A percentile compares a stretch with the other conserved stretches of the same genome.
Evolutionary conservation across 2,888 invertebrate species (phyloP).

Genomic region (Eupithecia inturbata): DNA sequence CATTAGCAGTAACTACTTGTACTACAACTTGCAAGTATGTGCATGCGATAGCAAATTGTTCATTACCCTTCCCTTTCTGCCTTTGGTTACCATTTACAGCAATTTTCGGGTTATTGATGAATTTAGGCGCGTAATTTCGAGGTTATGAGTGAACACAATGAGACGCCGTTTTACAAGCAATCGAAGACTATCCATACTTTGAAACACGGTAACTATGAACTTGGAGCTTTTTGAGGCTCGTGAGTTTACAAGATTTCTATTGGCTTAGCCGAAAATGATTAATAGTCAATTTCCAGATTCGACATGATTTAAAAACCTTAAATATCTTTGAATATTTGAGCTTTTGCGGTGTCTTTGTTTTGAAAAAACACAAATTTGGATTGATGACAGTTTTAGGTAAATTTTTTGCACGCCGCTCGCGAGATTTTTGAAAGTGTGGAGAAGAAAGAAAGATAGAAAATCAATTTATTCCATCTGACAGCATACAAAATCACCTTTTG

Average conservation of each 20-base stretch:
- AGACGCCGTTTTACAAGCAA: slow-evolving; percentile 40
- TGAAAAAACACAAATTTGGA: neutral
- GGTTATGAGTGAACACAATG: slow-evolving; percentile 37
- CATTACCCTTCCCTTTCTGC: neutral
- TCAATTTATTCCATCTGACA: neutral
- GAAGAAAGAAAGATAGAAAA: neutral
- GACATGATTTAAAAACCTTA: too few relatives aligned
- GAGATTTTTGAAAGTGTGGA: too few relatives aligned
- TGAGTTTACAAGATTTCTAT: neutral
- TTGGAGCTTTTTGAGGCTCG: neutral
- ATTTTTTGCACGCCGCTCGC: neutral
- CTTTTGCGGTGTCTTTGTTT: neutral
- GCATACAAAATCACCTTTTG: neutral
- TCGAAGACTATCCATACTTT: slow-evolving; percentile 31
- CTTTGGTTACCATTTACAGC: neutral
- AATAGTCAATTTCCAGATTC: too few relatives aligned
- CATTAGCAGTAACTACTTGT: neutral
- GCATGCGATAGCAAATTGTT: neutral
- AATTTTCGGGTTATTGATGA: slow-evolving; percentile 32
- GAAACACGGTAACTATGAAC: slow-evolving; percentile 16
- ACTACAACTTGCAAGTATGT: neutral
- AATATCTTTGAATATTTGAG: neutral
- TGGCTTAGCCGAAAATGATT: neutral
- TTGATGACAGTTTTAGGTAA: neutral
- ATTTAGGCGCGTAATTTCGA: slow-evolving; percentile 26